A percentile compares a stretch with the other conserved stretches of the same genome.
Evolutionary conservation across 1,140 invertebrate genomes (phyloP).

Genomic region (Sarcophaga bullata): DNA sequence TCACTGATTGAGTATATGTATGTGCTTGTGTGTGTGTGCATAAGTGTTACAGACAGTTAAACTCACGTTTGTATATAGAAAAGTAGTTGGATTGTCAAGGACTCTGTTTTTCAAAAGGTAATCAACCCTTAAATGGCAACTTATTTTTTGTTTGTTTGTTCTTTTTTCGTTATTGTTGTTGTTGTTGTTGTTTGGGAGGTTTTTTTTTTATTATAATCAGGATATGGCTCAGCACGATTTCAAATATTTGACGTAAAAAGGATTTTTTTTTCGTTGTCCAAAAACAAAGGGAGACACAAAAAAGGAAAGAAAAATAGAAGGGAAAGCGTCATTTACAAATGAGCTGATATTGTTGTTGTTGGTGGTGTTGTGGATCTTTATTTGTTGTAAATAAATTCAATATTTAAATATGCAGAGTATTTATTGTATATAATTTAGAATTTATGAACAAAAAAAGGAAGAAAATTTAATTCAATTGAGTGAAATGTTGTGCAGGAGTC

Average conservation of each 20-base stretch:
- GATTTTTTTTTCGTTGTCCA: not conserved
- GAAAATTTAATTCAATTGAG: too few relatives aligned
- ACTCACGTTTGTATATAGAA: constrained; percentile 5
- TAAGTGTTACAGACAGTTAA: not conserved
- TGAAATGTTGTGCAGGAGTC: too few relatives aligned
- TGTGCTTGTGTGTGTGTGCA: not conserved
- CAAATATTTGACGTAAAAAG: not conserved
- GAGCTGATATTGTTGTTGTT: not conserved
- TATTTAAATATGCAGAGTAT: not conserved
- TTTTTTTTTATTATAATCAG: constrained; percentile 7
- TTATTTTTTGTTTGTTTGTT: not conserved
- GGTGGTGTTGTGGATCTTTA: not conserved
- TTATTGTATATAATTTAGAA: not conserved
- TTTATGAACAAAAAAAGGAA: not conserved
- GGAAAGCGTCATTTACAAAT: not conserved
- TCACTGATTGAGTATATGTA: too few relatives aligned
- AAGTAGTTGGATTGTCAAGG: constrained; percentile 26
- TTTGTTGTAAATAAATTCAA: too few relatives aligned
- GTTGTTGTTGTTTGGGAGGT: not conserved
- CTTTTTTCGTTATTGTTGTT: too few relatives aligned
- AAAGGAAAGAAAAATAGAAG: not conserved
- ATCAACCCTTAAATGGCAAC: constrained; percentile 29
- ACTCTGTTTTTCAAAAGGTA: constrained; percentile 12
- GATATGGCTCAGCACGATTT: constrained; percentile 24
- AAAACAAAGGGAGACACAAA: not conserved